Conservation (phyloP, 2,888 invertebrate species). For the Drosophila pullipes region DNA sequence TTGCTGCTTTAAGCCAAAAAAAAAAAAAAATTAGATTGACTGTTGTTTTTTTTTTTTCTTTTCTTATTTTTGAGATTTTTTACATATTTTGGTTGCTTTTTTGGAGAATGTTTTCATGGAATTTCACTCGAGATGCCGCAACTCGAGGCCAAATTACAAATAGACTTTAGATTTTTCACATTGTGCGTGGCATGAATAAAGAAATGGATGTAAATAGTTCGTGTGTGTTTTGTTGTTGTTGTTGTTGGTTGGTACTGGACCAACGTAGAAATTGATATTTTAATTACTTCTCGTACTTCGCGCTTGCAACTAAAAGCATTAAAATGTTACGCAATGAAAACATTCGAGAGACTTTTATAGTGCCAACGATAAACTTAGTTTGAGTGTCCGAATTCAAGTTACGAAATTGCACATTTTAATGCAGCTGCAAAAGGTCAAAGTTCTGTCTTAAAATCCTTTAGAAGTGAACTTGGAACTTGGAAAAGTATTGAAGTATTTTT, state of each 20-base stretch:
- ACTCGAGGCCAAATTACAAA: slow-evolving; percentile 19
- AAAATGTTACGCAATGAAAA: neutral
- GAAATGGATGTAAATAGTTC: neutral
- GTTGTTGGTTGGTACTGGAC: slow-evolving; percentile 8
- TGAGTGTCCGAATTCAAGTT: slow-evolving; percentile 17
- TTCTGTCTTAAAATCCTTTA: neutral
- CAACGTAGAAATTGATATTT: slow-evolving; percentile 42
- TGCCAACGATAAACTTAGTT: slow-evolving; percentile 11
- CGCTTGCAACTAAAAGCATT: slow-evolving; percentile 14
- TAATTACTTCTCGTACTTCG: slow-evolving; percentile 53
- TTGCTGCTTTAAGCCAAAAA: neutral
- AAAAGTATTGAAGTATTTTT: neutral
- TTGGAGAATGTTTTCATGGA: slow-evolving; percentile 39
- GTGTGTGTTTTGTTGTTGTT: neutral
- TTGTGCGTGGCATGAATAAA: slow-evolving; percentile 1
- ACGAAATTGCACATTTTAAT: neutral
- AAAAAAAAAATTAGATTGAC: neutral
- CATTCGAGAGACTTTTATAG: slow-evolving; percentile 8
- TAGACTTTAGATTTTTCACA: slow-evolving; percentile 32
- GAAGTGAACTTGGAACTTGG: neutral
- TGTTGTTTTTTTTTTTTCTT: neutral
- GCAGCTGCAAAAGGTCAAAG: too few species aligned
- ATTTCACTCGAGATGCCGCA: slow-evolving; percentile 37
- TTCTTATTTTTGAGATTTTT: slow-evolving; percentile 57
- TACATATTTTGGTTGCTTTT: slow-evolving; percentile 48